These are phyloP conservation scores for Eidolon helvum DNA, from an alignment of 2,113 vertebrate genomes.

Conservation along the genomic window DNA sequence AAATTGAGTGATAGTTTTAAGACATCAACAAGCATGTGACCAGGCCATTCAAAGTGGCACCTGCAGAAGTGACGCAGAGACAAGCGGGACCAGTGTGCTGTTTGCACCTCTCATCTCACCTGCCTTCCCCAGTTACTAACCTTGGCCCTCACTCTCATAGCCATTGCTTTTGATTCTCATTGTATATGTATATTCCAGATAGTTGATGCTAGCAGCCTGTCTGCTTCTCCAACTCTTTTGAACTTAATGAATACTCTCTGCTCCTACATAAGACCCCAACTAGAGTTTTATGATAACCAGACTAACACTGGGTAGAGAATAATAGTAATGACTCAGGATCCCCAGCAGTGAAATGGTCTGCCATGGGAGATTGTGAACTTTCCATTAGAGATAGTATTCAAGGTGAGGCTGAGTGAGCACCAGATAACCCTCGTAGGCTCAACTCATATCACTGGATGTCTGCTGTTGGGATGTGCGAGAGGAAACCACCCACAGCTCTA, in stretches of 20 bases:
- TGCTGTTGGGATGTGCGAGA: background rate
- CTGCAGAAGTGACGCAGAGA: background rate
- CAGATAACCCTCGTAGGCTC: background rate
- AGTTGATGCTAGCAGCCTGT: background rate
- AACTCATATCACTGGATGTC: background rate
- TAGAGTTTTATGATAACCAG: background rate
- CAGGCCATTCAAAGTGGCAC: background rate
- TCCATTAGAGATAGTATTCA: background rate
- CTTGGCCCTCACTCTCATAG: background rate
- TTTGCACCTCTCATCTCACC: background rate
- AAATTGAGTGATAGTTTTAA: background rate
- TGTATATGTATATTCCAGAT: background rate
- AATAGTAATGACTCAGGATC: background rate
- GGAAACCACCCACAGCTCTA: background rate
- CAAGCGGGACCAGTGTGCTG: rapidly evolving
- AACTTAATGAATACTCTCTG: background rate
- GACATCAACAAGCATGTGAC: background rate
- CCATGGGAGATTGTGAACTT: background rate
- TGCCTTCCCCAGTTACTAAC: background rate
- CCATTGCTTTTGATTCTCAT: background rate
- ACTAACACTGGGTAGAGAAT: background rate
- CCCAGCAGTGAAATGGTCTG: background rate
- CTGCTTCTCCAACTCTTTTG: background rate
- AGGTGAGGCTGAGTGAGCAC: background rate
- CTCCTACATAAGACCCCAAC: background rate